phyloP scores from a whole-genome alignment of 1,140 invertebrate genomes.

The Heliothis subflexa region DNA sequence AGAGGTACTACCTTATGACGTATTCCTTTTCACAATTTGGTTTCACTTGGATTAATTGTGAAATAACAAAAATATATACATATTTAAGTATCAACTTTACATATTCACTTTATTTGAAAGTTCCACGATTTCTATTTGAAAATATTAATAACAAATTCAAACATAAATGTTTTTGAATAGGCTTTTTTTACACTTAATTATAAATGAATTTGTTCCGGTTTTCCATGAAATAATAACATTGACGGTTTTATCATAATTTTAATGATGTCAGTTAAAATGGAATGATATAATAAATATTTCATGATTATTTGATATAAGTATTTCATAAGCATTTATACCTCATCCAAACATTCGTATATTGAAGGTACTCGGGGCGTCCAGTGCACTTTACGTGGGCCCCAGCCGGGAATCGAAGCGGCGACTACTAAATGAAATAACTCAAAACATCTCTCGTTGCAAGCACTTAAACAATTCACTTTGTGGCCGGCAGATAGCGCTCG shows the following conservation, averaged over 20 bases:
- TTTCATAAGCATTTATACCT: neutral
- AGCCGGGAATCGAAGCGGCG: constrained; percentile 46
- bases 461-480: constrained; percentile 49
- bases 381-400: constrained; percentile 43
- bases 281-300: neutral
- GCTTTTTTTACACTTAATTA: too few species aligned
- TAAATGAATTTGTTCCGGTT: neutral
- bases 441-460: constrained; percentile 45
- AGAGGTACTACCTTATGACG: too few species aligned
- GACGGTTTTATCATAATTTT: neutral
- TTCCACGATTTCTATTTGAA: too few species aligned
- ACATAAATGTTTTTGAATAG: too few species aligned
- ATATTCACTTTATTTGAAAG: too few species aligned
- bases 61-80: too few species aligned
- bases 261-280: neutral
- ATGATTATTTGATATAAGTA: too few species aligned
- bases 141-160: too few species aligned
- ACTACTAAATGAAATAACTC: constrained; percentile 53
- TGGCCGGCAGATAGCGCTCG: constrained; percentile 35
- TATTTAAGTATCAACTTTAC: too few species aligned
- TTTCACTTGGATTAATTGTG: too few species aligned
- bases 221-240: neutral
- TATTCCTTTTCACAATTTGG: too few species aligned
- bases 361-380: neutral
- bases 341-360: neutral